Base-by-base conservation (phyloP, 2,113 vertebrate species). In the Heterochromis multidens region DNA sequence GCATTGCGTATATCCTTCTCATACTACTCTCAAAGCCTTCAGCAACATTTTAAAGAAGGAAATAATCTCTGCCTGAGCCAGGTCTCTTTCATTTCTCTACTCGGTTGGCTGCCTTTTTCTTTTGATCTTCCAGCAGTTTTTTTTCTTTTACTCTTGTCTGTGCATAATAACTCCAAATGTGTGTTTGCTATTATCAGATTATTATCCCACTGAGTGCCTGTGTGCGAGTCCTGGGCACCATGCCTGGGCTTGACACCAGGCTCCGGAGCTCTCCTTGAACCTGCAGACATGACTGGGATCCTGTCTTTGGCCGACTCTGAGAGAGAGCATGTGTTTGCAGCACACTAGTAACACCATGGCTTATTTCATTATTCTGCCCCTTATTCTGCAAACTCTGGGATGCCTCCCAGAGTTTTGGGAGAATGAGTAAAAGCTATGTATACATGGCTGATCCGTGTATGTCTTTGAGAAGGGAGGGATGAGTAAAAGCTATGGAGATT, bases 141-240 rank as follows among this genome's bases (percentile, higher is more conserved):
- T 76, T 72, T 86, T 43, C 74, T 59, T 25, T 67, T 43, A 12
- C 33, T 54, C 78, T 59, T 79, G 77, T 78, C 37, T 77, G 23
- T 77, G 52, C 37, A 82, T 83, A 80, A 86, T 88, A 80, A 83
- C 46, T 84, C 60, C 37, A 77, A 57, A 83, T 87, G 81, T 84
- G 67, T 91, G 87, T 88, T 91, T 81, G 33, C 82, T 70, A 89
- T 93, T 92, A 89, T 84, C 62, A 88, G 52, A 86, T 87, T 79
- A 81, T 87, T 77, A 80, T 74, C 77, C 80, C 1, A 1, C 13
- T 80, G 60, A 67, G 79, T 78, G 72, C n/a, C 29, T 63, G 5
- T 80, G 60, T 76, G 59, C 4, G 11, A 54, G 46, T 54, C 31
- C 46, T 54, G 70, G 46, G 70, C 19, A 54, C 46, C 4, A 62